phyloP scores from a whole-genome alignment of 2,113 vertebrate species.

The Fregata magnificens region DNA sequence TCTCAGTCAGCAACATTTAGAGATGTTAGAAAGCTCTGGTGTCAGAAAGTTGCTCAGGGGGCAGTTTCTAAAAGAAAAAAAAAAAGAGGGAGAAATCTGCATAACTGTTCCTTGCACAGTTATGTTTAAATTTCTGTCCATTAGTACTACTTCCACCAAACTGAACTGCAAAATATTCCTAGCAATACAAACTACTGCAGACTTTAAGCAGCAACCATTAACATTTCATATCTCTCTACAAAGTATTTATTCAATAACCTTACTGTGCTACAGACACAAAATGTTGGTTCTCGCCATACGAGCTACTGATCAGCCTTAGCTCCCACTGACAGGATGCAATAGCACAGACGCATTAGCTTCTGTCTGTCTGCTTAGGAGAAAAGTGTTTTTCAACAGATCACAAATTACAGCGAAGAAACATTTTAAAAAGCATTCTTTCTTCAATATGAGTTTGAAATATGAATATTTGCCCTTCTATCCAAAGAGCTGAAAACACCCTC shows the following conservation, averaged over 20 bases:
- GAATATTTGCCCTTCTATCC: not conserved
- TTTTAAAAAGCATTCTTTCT: not conserved
- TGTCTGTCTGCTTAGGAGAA: not conserved
- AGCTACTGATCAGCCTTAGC: not conserved
- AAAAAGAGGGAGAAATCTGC: not conserved
- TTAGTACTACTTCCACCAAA: not conserved
- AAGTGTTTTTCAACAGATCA: not conserved
- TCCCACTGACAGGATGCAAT: not conserved
- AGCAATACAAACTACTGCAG: not conserved
- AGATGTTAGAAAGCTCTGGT: not conserved
- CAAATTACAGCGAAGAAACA: not conserved
- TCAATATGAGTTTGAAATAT: not conserved
- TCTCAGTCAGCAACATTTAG: conserved; percentile 18
- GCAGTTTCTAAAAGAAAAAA: not conserved
- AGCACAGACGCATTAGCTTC: not conserved
- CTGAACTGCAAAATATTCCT: not conserved
- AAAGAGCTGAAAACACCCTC: not conserved
- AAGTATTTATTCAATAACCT: not conserved
- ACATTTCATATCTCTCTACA: not conserved
- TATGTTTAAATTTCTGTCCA: not conserved
- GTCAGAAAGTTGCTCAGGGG: conserved; percentile 8
- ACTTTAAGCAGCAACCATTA: not conserved
- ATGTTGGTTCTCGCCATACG: not conserved
- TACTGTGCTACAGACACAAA: not conserved
- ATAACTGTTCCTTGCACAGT: not conserved